Conservation (phyloP, 2,113 vertebrate genomes). For the Clarias batrachus region DNA sequence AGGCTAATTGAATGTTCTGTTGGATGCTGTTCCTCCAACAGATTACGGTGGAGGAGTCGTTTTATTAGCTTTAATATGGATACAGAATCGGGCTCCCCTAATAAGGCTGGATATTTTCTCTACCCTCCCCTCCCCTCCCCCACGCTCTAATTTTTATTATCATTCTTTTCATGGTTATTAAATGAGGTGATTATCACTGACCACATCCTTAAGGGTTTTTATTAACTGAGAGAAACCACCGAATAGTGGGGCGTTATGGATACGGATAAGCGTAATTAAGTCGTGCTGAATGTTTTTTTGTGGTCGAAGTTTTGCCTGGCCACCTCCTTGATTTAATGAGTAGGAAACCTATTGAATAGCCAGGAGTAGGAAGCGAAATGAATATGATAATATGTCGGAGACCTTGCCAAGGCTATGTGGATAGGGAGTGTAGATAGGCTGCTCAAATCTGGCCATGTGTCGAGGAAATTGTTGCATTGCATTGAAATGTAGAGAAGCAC, state of each 20-base stretch:
- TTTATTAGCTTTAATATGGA: conserved; percentile 57
- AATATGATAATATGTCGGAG: conserved; percentile 34
- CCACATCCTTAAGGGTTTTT: conserved; percentile 43
- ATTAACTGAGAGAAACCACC: conserved; percentile 29
- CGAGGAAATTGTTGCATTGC: background rate
- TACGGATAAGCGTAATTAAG: conserved; percentile 44
- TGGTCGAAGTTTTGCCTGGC: conserved; percentile 26
- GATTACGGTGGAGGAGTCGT: conserved; percentile 49
- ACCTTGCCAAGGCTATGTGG: conserved; percentile 13
- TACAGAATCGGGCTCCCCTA: conserved; percentile 46
- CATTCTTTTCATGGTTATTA: conserved; percentile 42
- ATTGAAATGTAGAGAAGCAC: conserved; percentile 18
- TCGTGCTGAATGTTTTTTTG: conserved; percentile 16
- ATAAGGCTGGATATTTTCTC: conserved; percentile 22
- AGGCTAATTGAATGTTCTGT: conserved; percentile 57
- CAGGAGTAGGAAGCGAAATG: conserved; percentile 31
- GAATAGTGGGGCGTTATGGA: conserved; percentile 30
- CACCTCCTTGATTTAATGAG: conserved; percentile 33
- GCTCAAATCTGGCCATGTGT: conserved; percentile 29
- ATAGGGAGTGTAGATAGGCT: conserved; percentile 13
- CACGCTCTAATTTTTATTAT: conserved; percentile 1
- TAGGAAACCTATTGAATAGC: conserved; percentile 35
- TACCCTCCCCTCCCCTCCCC: background rate
- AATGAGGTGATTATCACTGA: conserved; percentile 51
- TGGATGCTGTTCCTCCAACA: conserved; percentile 49